Evolutionary conservation across 2,113 vertebrate genomes (phyloP), one percentile per base, ranked within the genome.

Genomic region (Eubucco bourcierii): DNA sequence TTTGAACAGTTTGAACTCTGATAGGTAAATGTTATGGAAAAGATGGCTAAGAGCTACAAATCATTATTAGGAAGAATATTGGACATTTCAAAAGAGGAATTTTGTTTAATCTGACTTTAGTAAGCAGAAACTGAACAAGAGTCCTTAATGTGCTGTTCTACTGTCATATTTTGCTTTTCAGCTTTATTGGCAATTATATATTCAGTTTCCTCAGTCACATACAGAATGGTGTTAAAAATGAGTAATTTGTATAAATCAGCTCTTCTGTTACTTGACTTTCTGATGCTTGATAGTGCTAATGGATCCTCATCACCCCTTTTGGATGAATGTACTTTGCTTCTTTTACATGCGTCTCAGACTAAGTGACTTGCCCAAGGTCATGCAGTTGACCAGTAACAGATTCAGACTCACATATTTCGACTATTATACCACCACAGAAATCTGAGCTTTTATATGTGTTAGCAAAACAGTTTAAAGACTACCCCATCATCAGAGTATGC

Each of bases 291-390:
- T 80, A 52, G 60, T 50, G 39, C 59, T 76, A 63, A 79, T 59
- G 34, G 29, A 37, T 66, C 16, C 21, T 68, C 3, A 24, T 59
- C 15, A 6, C 15, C 79, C 60, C 19, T 79, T 29, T n/a, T 84
- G 37, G 41, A 63, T 81, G 5, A 87, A 76, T 20, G 18, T 39
- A 34, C 34, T 87, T 87, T 33, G 16, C 31, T 63, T 63, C 41
- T 84, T 92, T 70, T 34, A 14, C 21, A 5, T 0, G 0, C 13
- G 1, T 75, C 67, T 79, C 41, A 52, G 31, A 61, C 15, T 66
- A 72, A 86, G 33, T 46, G 65, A 91, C n/a, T 90, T 78, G n/a
- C 18, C 29, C 59, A 73, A 94, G 88, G 83, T 90, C 70, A 55
- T 25, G 50, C 27, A 39, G 9, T 52, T 56, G 34, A 47, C 34